phyloP scores from a whole-genome alignment of 1,140 invertebrate genomes.

The Drosophila pruinosa region DNA sequence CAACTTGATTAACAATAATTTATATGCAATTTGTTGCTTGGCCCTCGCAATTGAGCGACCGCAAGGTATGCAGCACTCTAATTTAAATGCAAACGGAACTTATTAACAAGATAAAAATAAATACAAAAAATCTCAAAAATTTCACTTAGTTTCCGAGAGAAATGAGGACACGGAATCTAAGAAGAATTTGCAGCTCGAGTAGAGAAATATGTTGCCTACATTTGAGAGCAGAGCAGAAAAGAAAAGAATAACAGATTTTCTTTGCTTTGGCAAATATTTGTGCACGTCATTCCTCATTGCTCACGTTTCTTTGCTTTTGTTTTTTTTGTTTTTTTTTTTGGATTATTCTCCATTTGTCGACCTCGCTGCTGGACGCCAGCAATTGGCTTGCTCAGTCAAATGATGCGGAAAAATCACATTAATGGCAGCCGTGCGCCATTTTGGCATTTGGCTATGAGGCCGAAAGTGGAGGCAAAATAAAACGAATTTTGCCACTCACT shows the following conservation, averaged over 20 bases:
- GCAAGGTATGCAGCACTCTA: constrained; percentile 21
- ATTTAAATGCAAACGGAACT: constrained; percentile 19
- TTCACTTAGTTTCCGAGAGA: constrained; percentile 4
- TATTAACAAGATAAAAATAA: neutral
- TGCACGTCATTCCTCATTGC: constrained; percentile 60
- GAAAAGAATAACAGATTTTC: neutral
- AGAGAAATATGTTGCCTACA: constrained; percentile 24
- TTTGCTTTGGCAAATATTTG: constrained; percentile 68
- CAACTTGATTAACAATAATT: constrained; percentile 29
- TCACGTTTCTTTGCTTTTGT: constrained; percentile 31
- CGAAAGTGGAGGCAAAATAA: constrained; percentile 6
- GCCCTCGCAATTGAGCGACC: neutral
- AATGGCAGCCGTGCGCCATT: constrained; percentile 69
- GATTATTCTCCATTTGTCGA: constrained; percentile 9
- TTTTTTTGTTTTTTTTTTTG: neutral
- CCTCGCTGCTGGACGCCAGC: constrained; percentile 16
- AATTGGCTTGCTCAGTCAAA: constrained; percentile 61
- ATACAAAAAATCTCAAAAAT: constrained; percentile 22
- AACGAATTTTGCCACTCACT: constrained; percentile 9
- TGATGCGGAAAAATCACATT: constrained; percentile 78
- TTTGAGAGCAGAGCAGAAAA: constrained; percentile 1
- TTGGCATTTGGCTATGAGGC: constrained; percentile 41
- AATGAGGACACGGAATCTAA: neutral
- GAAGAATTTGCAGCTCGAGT: neutral
- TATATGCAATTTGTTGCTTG: constrained; percentile 28